Evolutionary conservation across 2,797 vertebrate genomes (phyloP), one percentile per base, ranked within the genome.

Genomic region (Tragopan temminckii): DNA sequence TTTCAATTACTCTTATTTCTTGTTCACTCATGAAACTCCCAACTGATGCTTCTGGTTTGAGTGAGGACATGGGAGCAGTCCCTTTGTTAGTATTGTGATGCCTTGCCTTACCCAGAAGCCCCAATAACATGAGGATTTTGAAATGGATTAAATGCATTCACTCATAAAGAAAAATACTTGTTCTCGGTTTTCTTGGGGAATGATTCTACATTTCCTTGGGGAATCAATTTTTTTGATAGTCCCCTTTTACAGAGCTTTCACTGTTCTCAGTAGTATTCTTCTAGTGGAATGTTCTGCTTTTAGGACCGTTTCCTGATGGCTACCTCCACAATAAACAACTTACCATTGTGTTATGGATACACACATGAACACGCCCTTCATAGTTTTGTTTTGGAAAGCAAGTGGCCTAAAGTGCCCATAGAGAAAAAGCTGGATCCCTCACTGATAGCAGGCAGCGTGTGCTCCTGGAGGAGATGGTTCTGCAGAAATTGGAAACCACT

Each of bases 301-400:
- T 64, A 64, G 29, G 17, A 7, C 10, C 19, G 5, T 50, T 46
- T 13, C 9, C 36, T 85, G 17, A 14, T 52, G 43, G 17, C 61
- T 74, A 38, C 36, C 42, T 70, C 23, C 10, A 13, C 48, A 59
- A 45, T 31, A 18, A 69, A 17, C 71, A 61, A 43, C 20, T n/a
- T 11, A 21, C 18, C 19, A 29, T 6, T 35, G 16, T 61, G 23
- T 67, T 66, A 25, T 19, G 55, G 29, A 42, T 42, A n/a, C 35
- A 17, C 3, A 7, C 23, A 9, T 14, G 2, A 24, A 0, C 3
- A 20, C 33, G 1, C 5, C 13, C 23, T 42, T 50, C 33, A 27
- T 35, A 11, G 12, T 10, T 31, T 36, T 5, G 59, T 2, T 75
- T 48, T 68, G 57, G 87, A 80, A 88, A 55, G 21, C 13, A 53